Base-by-base conservation (phyloP, 2,888 invertebrate species). In the Drosophila leonis region DNA sequence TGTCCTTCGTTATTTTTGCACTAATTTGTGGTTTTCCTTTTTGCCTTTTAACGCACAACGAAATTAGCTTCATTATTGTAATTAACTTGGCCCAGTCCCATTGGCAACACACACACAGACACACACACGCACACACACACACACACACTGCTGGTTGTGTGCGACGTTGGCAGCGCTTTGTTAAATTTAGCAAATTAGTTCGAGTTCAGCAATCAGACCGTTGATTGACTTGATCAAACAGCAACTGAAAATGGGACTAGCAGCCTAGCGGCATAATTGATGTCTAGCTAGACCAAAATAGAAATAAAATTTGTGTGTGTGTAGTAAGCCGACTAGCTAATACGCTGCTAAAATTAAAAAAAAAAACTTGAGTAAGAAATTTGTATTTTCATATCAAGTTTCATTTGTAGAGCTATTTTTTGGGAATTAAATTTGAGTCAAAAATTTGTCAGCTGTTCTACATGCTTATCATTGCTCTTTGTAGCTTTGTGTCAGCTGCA, bases 61-160 rank as follows among this genome's bases (percentile, higher is more conserved):
- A 80, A 82, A 82, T 82, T 82, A 78, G 81, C 83, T 82, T 82
- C 72, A 82, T 82, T 82, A 82, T 82, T 80, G 80, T 82, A 82
- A 82, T 82, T 82, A 83, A 83, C 81, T 83, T 82, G 80, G 70
- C 66, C 66, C 63, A 71, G 55, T 68, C 62, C 68, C 60, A 67
- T 18, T 29, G 55, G 49, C 51, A 72, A 64, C 57, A 27, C 27
- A 48, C 35, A 20, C 20, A 35, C 15, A 44, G 37, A 33, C 24
- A 46, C 48, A 41, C 9, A 49, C 35, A 52, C 15, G 27, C 10
- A 20, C 20, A 44, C 15, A 44, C 41, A 33, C 24, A 46, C 41
- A 41, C 9, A 49, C 35, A 52, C 15, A 33, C 24, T 33, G 52
- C 24, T 33, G 49, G 20, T 27, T 62, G 15, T 39, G 10, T 33